Base-by-base conservation (phyloP, 2,797 vertebrate species). In the Cossypha heuglini region DNA sequence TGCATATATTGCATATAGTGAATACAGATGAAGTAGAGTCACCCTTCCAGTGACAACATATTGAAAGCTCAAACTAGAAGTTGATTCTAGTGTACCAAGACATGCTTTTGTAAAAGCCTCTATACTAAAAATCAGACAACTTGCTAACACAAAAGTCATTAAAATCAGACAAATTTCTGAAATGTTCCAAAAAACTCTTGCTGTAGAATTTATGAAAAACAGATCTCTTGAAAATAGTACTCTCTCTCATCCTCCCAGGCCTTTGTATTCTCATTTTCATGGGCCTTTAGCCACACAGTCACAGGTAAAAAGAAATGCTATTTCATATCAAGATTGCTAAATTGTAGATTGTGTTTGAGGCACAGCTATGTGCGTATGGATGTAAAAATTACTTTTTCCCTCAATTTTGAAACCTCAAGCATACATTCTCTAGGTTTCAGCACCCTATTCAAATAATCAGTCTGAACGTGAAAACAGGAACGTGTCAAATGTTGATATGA, bases 361-460 rank as follows among this genome's bases (percentile, higher is more conserved):
- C 40, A 76, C 49, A 87, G 52, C 42, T 69, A 58, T 62, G 37
- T 33, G 66, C 13, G 17, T 49, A 52, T 1, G 62, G 33, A 88
- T 31, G 38, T 66, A 92, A 90, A 90, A 85, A 66, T 51, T 19
- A 90, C 54, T 20, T 93, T 91, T 91, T 49, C 10, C 81, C 78
- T 86, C 40, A 15, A 3, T 71, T 79, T 95, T 91, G 80, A 79
- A 79, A 91, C 57, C 40, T 97, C 72, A 90, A 72, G 52, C 51
- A 84, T 90, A 92, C 71, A 86, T 78, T 79, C 80, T 80, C 85
- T 73, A 86, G 35, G 37, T 68, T 95, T 94, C 58, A 71, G 63
- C 55, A 38, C 17, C 77, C 35, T 89, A 74, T 83, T 94, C 46
- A 96, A 91, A 93, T 38, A 92, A 91, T 73, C 76, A 94, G 37